Evolutionary conservation across 1,140 invertebrate species (phyloP), one percentile per base, ranked within the genome.

Genomic region (Rhyacophila brunnea): DNA sequence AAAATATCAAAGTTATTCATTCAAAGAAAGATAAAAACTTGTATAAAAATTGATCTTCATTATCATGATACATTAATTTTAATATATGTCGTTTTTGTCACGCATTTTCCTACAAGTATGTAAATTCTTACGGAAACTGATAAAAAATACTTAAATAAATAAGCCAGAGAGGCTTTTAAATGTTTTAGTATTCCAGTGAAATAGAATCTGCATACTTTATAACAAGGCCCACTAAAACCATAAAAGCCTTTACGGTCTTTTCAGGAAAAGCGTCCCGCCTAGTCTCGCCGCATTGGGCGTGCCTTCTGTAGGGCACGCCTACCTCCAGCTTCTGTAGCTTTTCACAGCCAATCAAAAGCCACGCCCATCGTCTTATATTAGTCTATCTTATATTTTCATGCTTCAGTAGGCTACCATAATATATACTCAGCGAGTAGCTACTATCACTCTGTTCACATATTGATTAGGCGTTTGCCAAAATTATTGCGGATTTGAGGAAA

Each of bases 291-390:
- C 34, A 45, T 34, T 18, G 55, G 60, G 54, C 60, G 54, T 52
- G 13, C 15, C 18, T 9, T 17, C 10, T 10, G 3, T 6, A 48
- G 11, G 44, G 2, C 45, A 62, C 60, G 60, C 60, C 60, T 35
- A 62, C 44, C 43, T 36, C 11, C 4, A 47, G 36, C 20, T 50
- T 42, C 13, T 45, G 18, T 36, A 20, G 38, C 18, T 18, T 45
- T 34, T 14, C 13, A 20, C 46, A 57, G 42, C 60, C 60, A 62
- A 62, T 58, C 5, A 44, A 43, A 62, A 40, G 28, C 49, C 54
- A 62, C 60, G 60, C 60, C 60, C 20, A 62, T 32, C 47, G 38
- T 56, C 60, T 62, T 62, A 62, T 44, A 51, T 58, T 44, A 23
- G 23, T 17, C 28, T 17, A 46, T 47, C 52, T 43, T 44, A 13